Percentiles rank a stretch among this genome's conserved stretches.
Conservation (phyloP, 2,797 vertebrate genomes). For the Sebastes miniatus region DNA sequence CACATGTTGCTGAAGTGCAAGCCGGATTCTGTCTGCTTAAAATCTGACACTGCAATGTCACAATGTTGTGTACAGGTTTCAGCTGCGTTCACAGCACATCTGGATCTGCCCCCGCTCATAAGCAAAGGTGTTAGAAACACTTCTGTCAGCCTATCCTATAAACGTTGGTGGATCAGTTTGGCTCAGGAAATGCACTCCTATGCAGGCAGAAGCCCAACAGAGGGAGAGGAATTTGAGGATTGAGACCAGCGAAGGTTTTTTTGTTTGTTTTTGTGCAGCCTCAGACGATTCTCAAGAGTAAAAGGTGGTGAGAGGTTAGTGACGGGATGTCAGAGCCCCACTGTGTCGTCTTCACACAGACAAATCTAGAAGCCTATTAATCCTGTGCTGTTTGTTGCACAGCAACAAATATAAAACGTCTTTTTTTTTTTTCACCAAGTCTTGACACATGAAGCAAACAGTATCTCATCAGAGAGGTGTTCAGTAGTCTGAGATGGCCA, state of each 20-base stretch:
- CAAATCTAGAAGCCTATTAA: constrained; percentile 27
- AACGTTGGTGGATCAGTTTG: constrained; percentile 49
- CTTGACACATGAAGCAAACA: constrained; percentile 31
- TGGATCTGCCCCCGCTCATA: constrained; percentile 70
- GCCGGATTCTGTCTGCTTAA: constrained; percentile 21
- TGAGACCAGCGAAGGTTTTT: constrained; percentile 16
- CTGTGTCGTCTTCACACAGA: constrained; percentile 49
- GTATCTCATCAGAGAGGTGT: constrained; percentile 25
- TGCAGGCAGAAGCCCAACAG: constrained; percentile 30
- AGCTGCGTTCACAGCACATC: constrained; percentile 76
- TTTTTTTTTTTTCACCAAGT: not conserved
- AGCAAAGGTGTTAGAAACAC: constrained; percentile 73
- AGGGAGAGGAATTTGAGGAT: constrained; percentile 30
- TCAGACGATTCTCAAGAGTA: constrained; percentile 35
- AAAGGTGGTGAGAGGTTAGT: constrained; percentile 53
- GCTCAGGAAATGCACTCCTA: constrained; percentile 47
- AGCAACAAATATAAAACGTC: constrained; percentile 34
- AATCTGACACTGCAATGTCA: constrained; percentile 17
- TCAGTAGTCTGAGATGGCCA: constrained; percentile 24
- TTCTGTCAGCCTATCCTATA: constrained; percentile 53
- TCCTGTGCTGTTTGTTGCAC: constrained; percentile 51
- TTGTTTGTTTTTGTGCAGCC: not conserved
- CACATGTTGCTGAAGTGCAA: constrained; percentile 30
- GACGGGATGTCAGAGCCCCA: constrained; percentile 46
- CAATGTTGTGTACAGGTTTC: constrained; percentile 24